A percentile compares a stretch with the other conserved stretches of the same genome.
Conservation (phyloP, 2,113 vertebrate genomes). For the Tachycineta bicolor region DNA sequence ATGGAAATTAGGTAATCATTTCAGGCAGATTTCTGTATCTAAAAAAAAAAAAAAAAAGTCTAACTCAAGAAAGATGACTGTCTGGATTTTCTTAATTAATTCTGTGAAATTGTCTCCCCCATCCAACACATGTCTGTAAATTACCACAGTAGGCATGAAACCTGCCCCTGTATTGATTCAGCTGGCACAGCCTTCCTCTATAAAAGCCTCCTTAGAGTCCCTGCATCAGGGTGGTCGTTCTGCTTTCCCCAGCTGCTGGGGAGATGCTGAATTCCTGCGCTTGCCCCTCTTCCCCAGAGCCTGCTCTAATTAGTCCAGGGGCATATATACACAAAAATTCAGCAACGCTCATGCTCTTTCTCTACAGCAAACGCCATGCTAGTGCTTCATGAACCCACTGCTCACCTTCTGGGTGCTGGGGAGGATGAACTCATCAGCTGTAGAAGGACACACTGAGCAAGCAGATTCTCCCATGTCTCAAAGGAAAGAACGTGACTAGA, state of each 20-base stretch:
- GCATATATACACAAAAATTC: neutral
- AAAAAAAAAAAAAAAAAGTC: neutral
- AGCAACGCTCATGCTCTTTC: neutral
- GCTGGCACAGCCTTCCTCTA: constrained; percentile 20
- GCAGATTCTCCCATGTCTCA: neutral
- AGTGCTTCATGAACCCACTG: neutral
- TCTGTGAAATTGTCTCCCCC: neutral
- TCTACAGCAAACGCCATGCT: fast-evolving
- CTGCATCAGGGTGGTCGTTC: constrained; percentile 52
- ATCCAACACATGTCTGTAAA: neutral
- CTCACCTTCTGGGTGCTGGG: neutral
- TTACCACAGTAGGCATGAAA: neutral
- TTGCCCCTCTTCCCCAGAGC: neutral
- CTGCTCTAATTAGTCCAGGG: neutral
- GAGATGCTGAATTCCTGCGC: constrained; percentile 11
- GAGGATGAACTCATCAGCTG: neutral
- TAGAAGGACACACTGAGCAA: neutral
- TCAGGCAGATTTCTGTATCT: neutral
- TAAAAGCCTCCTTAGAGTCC: neutral
- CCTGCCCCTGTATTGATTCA: constrained; percentile 52
- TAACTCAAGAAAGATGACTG: neutral
- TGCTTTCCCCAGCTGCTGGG: constrained; percentile 5
- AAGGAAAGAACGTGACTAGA: neutral
- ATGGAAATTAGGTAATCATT: neutral
- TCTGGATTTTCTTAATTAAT: neutral